These are phyloP conservation scores for Amazona vittata DNA, from an alignment of 2,113 vertebrate species.

Conservation along the genomic window DNA sequence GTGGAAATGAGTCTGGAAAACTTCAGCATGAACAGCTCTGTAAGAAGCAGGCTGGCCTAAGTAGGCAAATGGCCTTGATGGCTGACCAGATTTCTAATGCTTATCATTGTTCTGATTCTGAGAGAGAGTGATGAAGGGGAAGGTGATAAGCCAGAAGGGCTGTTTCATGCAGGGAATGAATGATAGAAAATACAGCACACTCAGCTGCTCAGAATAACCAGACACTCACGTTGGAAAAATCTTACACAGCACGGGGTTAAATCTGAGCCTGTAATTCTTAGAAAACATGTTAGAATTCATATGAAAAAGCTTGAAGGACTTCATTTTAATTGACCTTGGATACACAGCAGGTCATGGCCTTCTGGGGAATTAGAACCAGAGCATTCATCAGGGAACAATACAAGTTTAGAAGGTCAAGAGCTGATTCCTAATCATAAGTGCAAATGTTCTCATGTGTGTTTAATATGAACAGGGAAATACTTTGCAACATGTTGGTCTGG, in stretches of 20 bases:
- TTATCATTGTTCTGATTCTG: constrained; percentile 37
- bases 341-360: constrained; percentile 38
- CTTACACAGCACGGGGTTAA: background rate
- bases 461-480: constrained; percentile 42
- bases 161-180: background rate
- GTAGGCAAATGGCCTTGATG: background rate
- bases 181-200: background rate
- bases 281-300: constrained; percentile 40
- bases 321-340: constrained; percentile 61
- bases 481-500: constrained; percentile 35
- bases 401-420: constrained; percentile 53
- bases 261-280: background rate
- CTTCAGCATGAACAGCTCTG: background rate
- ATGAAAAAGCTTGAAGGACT: constrained; percentile 53
- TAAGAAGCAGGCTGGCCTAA: background rate
- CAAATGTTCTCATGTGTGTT: constrained; percentile 45
- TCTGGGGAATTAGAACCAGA: constrained; percentile 42
- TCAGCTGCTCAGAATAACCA: background rate
- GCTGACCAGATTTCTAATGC: background rate
- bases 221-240: constrained; percentile 8
- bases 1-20: background rate
- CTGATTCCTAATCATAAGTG: constrained; percentile 31
- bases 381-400: constrained; percentile 37
- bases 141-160: constrained; percentile 12
- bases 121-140: background rate